phyloP scores from a whole-genome alignment of 2,113 vertebrate genomes.

The Deroptyus accipitrinus region DNA sequence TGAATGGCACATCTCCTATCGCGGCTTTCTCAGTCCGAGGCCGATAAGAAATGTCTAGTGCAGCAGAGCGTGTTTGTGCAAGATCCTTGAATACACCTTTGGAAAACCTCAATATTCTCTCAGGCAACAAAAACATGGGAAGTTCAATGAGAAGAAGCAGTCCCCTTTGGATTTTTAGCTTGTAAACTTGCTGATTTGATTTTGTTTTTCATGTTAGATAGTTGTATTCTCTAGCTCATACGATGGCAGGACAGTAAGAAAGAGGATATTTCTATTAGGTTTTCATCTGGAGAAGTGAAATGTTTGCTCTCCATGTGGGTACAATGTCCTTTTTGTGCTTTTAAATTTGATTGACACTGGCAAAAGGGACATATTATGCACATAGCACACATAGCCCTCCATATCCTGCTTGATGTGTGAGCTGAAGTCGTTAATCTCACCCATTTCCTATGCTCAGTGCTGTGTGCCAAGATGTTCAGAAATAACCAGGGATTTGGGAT shows the following conservation, averaged over 20 bases:
- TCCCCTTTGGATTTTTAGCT: background rate
- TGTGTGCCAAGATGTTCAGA: constrained; percentile 52
- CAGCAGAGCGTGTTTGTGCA: background rate
- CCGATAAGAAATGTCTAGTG: constrained; percentile 22
- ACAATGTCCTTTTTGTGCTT: constrained; percentile 28
- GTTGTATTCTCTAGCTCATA: background rate
- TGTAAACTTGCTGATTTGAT: background rate
- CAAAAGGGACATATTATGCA: constrained; percentile 34
- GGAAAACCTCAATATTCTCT: background rate
- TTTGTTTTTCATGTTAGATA: background rate
- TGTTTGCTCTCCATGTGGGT: background rate
- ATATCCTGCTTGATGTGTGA: constrained; percentile 20
- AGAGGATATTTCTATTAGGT: background rate
- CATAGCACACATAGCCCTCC: constrained; percentile 16
- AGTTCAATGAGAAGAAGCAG: background rate
- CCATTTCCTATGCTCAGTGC: constrained; percentile 32
- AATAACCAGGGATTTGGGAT: constrained; percentile 39
- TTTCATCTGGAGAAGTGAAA: background rate
- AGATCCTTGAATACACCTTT: constrained; percentile 2
- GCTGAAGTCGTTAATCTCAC: constrained; percentile 36
- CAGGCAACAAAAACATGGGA: background rate
- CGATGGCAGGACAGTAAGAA: background rate
- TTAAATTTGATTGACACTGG: constrained; percentile 43
- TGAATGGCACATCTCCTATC: constrained; percentile 50
- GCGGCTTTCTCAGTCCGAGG: background rate